Percentiles rank a stretch among this genome's conserved stretches.
phyloP scores from a whole-genome alignment of 1,140 invertebrate species.

The Orius insidiosus region DNA sequence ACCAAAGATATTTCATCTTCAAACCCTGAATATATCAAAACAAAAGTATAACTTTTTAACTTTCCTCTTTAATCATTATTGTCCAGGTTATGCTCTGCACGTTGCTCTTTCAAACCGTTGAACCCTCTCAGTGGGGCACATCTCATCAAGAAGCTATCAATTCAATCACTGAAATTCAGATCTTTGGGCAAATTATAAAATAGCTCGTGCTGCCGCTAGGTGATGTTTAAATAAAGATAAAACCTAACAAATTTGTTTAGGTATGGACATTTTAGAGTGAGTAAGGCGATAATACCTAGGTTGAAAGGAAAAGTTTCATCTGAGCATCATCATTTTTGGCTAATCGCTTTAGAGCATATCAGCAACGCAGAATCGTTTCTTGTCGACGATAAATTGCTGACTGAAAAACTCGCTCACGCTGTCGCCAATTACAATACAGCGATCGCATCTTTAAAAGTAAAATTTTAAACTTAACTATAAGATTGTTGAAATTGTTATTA shows the following conservation, averaged over 20 bases:
- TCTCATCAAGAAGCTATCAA: conserved; percentile 38
- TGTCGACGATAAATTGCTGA: conserved; percentile 24
- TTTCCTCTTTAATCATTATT: conserved; percentile 9
- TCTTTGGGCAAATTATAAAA: conserved; percentile 71
- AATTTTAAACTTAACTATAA: neutral
- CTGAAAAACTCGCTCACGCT: conserved; percentile 39
- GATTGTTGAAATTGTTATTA: conserved; percentile 2
- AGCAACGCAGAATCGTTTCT: conserved; percentile 29
- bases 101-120: conserved; percentile 56
- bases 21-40: conserved; percentile 22
- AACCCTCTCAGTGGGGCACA: conserved; percentile 36
- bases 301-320: conserved; percentile 61
- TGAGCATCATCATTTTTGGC: conserved; percentile 81
- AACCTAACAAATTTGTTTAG: conserved; percentile 28
- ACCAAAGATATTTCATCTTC: conserved; percentile 24
- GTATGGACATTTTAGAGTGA: conserved; percentile 65
- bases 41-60: conserved; percentile 20
- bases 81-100: conserved; percentile 52
- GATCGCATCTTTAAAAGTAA: conserved; percentile 50
- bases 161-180: conserved; percentile 40
- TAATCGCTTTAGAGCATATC: conserved; percentile 56
- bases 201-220: conserved; percentile 67
- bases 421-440: conserved; percentile 44
- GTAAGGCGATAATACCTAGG: conserved; percentile 43
- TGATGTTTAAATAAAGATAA: conserved; percentile 22